phyloP scores from a whole-genome alignment of 2,113 vertebrate genomes.

The Phylloscopus trochiloides region DNA sequence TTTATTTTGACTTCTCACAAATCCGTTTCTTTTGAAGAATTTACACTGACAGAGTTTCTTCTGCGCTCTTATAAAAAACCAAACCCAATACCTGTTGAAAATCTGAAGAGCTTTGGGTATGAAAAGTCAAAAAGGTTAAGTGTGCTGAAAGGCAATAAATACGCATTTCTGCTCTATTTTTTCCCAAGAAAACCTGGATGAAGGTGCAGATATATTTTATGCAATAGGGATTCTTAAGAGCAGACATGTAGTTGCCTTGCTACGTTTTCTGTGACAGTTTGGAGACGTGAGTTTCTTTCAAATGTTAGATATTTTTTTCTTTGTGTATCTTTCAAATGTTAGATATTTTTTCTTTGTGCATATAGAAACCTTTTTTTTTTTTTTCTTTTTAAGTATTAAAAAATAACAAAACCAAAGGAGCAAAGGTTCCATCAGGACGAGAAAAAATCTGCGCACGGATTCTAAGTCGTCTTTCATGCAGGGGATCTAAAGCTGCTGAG shows the following conservation, averaged over 20 bases:
- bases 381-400: too few species aligned
- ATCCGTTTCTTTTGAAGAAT: neutral
- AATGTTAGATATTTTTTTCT: neutral
- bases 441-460: neutral
- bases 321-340: neutral
- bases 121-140: neutral
- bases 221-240: neutral
- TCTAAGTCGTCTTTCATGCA: fast-evolving
- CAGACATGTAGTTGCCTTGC: fast-evolving
- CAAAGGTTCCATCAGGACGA: neutral
- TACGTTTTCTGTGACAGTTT: neutral
- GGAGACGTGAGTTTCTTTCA: neutral
- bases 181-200: neutral
- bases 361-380: neutral
- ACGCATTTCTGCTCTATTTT: fast-evolving
- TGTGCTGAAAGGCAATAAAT: neutral
- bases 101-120: neutral
- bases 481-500: fast-evolving
- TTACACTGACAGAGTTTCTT: neutral
- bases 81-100: neutral
- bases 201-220: neutral
- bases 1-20: neutral
- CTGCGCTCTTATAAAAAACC: neutral
- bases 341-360: neutral
- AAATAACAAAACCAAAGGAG: neutral